phyloP scores from a whole-genome alignment of 2,888 invertebrate genomes.

The Agrochola macilenta region DNA sequence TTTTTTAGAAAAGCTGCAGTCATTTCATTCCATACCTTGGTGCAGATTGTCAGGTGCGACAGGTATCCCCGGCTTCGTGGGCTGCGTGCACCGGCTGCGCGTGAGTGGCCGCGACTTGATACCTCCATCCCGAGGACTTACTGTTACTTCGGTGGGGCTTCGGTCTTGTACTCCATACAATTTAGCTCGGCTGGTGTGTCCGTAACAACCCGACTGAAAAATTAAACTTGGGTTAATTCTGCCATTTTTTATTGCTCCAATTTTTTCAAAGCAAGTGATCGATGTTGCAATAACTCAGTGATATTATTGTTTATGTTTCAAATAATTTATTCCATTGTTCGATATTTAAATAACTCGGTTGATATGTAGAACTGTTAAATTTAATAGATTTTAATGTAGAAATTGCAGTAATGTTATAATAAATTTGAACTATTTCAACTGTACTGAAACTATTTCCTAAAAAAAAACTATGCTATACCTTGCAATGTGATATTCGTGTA shows the following conservation, averaged over 20 bases:
- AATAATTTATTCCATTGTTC: conserved; percentile 13
- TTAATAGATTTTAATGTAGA: conserved; percentile 51
- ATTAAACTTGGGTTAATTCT: not conserved
- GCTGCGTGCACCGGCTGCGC: conserved; percentile 95
- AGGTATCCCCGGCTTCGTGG: conserved; percentile 94
- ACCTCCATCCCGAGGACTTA: conserved; percentile 89
- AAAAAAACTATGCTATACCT: conserved; percentile 55
- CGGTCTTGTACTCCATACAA: conserved; percentile 86
- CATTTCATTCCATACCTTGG: conserved; percentile 16
- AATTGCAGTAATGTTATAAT: conserved; percentile 38
- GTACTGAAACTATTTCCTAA: conserved; percentile 70
- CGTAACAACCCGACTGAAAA: conserved; percentile 67
- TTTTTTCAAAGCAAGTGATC: not conserved
- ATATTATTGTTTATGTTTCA: conserved; percentile 20
- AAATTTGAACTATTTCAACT: conserved; percentile 56
- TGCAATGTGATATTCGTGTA: conserved; percentile 79
- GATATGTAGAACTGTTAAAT: conserved; percentile 28
- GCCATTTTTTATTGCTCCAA: conserved; percentile 3
- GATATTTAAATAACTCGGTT: conserved; percentile 21
- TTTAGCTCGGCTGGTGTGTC: conserved; percentile 83
- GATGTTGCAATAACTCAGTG: conserved; percentile 1
- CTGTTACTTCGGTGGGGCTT: conserved; percentile 79
- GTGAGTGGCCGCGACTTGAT: conserved; percentile 91
- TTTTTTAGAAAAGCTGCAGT: not conserved
- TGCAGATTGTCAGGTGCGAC: conserved; percentile 94